phyloP scores from a whole-genome alignment of 2,888 invertebrate genomes.

The Athripsodes cinereus region DNA sequence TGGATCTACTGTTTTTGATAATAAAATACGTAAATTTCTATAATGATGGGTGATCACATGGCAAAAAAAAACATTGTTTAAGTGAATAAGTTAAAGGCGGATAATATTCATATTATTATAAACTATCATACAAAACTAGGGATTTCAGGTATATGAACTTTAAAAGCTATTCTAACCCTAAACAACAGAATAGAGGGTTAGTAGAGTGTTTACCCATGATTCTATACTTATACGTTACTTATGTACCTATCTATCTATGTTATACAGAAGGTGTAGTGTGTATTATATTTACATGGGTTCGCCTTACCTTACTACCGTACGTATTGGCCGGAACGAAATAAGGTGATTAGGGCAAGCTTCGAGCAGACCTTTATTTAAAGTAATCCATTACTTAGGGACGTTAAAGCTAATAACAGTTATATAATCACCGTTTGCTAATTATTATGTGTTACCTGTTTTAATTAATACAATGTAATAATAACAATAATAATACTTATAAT shows the following conservation, averaged over 20 bases:
- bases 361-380: neutral
- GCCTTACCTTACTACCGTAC: conserved; percentile 8
- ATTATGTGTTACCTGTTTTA: neutral
- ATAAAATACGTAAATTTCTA: too few species aligned
- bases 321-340: conserved; percentile 15
- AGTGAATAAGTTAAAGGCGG: too few species aligned
- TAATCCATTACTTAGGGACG: neutral
- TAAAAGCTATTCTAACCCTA: conserved; percentile 8
- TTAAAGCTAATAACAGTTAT: neutral
- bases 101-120: too few species aligned
- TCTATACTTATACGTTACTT: too few species aligned
- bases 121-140: conserved; percentile 8
- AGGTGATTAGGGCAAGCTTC: conserved; percentile 6
- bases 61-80: too few species aligned
- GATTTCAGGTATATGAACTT: conserved; percentile 10
- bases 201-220: neutral
- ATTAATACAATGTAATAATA: neutral
- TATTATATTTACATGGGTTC: too few species aligned
- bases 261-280: too few species aligned
- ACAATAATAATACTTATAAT: too few species aligned
- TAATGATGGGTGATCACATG: too few species aligned
- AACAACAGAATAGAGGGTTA: conserved; percentile 15
- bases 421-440: neutral
- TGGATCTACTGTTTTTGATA: too few species aligned
- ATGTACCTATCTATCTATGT: too few species aligned